A percentile compares a stretch with the other conserved stretches of the same genome.
Conservation (phyloP, 2,113 vertebrate genomes). For the Tupaia tana region DNA sequence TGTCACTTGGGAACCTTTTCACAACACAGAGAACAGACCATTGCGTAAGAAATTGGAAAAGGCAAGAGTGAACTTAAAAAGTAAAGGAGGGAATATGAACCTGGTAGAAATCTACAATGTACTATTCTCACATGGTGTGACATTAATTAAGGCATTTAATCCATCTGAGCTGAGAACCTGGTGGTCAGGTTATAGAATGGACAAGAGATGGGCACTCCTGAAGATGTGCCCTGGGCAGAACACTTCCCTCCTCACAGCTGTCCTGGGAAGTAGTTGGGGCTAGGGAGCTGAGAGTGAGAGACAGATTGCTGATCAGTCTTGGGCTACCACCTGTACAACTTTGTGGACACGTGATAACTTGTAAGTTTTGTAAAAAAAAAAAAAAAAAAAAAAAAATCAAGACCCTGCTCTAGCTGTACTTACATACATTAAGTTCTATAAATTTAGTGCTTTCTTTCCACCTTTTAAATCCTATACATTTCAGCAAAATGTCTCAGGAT, state of each 20-base stretch:
- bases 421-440: fast-evolving
- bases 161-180: not conserved
- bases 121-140: not conserved
- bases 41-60: not conserved
- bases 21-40: not conserved
- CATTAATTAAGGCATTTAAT: not conserved
- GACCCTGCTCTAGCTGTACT: fast-evolving
- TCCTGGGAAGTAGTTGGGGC: not conserved
- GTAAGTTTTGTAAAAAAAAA: not conserved
- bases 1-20: not conserved
- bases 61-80: not conserved
- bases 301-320: not conserved
- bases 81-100: not conserved
- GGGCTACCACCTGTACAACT: not conserved
- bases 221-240: too few species aligned
- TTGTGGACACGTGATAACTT: not conserved
- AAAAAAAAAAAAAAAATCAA: not conserved
- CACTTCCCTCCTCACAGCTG: not conserved
- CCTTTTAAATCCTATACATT: not conserved
- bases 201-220: too few species aligned
- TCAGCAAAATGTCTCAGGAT: not conserved
- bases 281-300: not conserved
- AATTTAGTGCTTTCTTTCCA: too few species aligned
- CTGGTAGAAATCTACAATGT: not conserved
- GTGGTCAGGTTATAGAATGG: not conserved